These are phyloP conservation scores for Brachyptera putata DNA, from an alignment of 2,888 invertebrate species.

Conservation along the genomic window DNA sequence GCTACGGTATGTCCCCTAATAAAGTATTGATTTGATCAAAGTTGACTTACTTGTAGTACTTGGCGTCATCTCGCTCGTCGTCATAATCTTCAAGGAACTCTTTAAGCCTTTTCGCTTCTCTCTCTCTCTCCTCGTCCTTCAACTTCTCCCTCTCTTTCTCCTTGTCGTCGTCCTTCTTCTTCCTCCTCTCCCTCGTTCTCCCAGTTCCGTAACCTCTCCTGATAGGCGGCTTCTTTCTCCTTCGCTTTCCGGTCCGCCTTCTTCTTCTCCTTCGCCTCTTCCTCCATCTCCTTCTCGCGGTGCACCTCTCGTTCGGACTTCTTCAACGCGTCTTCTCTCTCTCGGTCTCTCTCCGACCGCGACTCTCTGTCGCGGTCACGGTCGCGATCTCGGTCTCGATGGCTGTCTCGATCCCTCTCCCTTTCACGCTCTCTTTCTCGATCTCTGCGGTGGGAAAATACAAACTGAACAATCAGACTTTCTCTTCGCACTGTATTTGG, in stretches of 20 bases:
- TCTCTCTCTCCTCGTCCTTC: slow-evolving; percentile 80
- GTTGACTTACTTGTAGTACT: slow-evolving; percentile 75
- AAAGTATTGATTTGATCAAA: no score
- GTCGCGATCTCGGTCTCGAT: slow-evolving; percentile 39
- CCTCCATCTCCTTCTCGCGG: slow-evolving; percentile 78
- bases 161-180: slow-evolving; percentile 85
- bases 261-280: slow-evolving; percentile 86
- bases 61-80: slow-evolving; percentile 94
- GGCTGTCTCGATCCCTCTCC: slow-evolving; percentile 43
- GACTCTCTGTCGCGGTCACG: slow-evolving; percentile 41
- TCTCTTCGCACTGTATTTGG: no score
- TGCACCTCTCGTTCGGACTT: slow-evolving; percentile 36
- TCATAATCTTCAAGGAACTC: slow-evolving; percentile 99
- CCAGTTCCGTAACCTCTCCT: slow-evolving; percentile 66
- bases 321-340: slow-evolving; percentile 49
- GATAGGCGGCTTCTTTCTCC: slow-evolving; percentile 96
- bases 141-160: slow-evolving; percentile 80
- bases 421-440: slow-evolving; percentile 39
- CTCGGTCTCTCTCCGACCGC: slow-evolving; percentile 42
- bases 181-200: slow-evolving; percentile 85
- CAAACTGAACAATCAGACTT: no score
- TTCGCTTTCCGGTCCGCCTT: slow-evolving; percentile 85
- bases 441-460: slow-evolving; percentile 41
- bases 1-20: no score
- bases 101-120: slow-evolving; percentile 89